Conservation (phyloP, 2,113 vertebrate genomes). For the Vicugna pacos region DNA sequence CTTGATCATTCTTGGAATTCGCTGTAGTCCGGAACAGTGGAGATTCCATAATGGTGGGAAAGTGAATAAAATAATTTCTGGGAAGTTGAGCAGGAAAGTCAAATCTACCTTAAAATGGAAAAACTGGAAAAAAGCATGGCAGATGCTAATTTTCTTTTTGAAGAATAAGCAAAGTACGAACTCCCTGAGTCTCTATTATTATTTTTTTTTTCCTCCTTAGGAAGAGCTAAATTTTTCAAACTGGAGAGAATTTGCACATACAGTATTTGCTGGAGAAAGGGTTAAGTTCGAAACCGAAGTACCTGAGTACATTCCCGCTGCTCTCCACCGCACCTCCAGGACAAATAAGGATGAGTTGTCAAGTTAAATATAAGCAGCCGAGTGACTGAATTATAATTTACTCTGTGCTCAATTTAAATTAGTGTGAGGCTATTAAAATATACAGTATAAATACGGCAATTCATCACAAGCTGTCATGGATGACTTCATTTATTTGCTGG, state of each 20-base stretch:
- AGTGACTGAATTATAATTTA: conserved; percentile 96
- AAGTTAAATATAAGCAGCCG: conserved; percentile 92
- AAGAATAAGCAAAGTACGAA: not conserved
- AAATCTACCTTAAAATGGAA: conserved; percentile 20
- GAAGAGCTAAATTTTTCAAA: not conserved
- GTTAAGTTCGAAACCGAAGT: conserved; percentile 78
- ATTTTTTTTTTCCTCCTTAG: not conserved
- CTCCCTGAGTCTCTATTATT: not conserved
- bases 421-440: conserved; percentile 97
- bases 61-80: conserved; percentile 53
- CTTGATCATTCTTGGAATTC: not conserved
- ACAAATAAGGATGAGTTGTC: conserved; percentile 88
- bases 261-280: conserved; percentile 51
- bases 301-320: conserved; percentile 80
- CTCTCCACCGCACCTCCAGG: conserved; percentile 85
- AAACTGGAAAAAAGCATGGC: not conserved
- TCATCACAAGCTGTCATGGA: conserved; percentile 95
- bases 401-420: conserved; percentile 96
- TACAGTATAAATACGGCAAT: conserved; percentile 96
- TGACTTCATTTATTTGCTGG: conserved; percentile 91
- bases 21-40: not conserved
- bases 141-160: conserved; percentile 43
- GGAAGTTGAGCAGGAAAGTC: conserved; percentile 32
- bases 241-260: rapidly evolving
- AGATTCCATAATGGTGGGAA: not conserved